Percentiles rank a stretch among this genome's conserved stretches.
Conservation (phyloP, 2,888 invertebrate species). For the Nomada lathburiana region DNA sequence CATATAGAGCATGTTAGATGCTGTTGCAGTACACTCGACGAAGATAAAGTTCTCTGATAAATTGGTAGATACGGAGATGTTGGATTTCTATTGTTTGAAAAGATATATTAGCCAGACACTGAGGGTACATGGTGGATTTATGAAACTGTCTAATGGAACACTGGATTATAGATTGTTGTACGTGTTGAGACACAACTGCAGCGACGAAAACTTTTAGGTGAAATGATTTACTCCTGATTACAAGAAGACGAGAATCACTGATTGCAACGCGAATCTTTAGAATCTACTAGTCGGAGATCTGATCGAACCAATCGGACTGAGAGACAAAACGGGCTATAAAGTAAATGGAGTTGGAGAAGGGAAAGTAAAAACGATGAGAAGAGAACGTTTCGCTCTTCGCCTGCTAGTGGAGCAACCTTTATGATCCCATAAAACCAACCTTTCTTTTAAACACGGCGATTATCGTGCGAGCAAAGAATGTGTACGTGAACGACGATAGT, state of each 20-base stretch:
- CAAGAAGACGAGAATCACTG: background rate
- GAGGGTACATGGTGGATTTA: too few species aligned
- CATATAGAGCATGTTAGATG: too few species aligned
- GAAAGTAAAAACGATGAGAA: background rate
- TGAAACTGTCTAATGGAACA: too few species aligned
- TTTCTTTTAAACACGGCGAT: background rate
- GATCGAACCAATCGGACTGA: background rate
- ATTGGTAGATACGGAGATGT: too few species aligned
- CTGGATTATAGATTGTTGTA: too few species aligned
- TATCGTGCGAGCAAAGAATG: background rate
- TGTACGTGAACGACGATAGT: too few species aligned
- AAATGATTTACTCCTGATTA: background rate
- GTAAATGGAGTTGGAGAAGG: background rate
- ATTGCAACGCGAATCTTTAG: background rate
- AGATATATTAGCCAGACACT: too few species aligned
- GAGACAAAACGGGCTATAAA: slow-evolving; percentile 1
- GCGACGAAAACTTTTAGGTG: background rate
- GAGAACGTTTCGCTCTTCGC: background rate
- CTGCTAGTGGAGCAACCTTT: background rate
- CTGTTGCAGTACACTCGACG: too few species aligned
- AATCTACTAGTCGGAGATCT: background rate
- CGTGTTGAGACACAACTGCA: too few species aligned
- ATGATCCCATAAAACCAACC: background rate
- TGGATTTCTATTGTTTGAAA: too few species aligned
- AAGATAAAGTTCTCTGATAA: too few species aligned